phyloP scores from a whole-genome alignment of 1,140 invertebrate genomes.

The Myzus persicae region DNA sequence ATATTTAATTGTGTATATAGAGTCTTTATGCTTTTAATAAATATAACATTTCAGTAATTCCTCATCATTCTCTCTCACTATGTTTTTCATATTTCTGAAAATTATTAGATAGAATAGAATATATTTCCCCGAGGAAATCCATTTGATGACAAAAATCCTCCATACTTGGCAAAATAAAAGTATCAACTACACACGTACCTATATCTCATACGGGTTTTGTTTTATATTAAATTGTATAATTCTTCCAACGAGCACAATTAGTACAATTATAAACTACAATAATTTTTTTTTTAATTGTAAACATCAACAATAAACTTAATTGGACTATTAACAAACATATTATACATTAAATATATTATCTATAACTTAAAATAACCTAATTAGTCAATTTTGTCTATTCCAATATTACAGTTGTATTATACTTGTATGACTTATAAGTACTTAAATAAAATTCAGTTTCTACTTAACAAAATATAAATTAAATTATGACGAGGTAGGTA shows the following conservation, averaged over 20 bases:
- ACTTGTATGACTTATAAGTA: no score
- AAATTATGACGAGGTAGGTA: neutral
- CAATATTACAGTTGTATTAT: no score
- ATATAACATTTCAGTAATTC: slow-evolving; percentile 37
- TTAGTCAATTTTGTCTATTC: no score
- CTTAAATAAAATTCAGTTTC: no score
- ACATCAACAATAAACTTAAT: no score
- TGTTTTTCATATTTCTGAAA: neutral
- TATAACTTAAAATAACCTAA: no score
- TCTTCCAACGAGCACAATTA: neutral
- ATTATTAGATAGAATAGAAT: slow-evolving; percentile 18
- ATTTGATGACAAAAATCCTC: neutral
- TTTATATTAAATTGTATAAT: neutral
- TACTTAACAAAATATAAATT: neutral
- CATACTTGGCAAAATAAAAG: neutral
- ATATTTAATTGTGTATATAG: slow-evolving; percentile 20
- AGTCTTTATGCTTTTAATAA: slow-evolving; percentile 25
- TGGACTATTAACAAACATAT: no score
- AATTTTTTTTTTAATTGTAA: neutral
- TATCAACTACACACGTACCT: neutral
- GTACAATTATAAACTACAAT: neutral
- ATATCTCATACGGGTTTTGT: neutral
- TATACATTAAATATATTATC: no score
- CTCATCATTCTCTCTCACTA: neutral
- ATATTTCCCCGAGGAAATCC: slow-evolving; percentile 6